Conservation (phyloP, 2,113 vertebrate species). For the Herpetotheres cachinnans region DNA sequence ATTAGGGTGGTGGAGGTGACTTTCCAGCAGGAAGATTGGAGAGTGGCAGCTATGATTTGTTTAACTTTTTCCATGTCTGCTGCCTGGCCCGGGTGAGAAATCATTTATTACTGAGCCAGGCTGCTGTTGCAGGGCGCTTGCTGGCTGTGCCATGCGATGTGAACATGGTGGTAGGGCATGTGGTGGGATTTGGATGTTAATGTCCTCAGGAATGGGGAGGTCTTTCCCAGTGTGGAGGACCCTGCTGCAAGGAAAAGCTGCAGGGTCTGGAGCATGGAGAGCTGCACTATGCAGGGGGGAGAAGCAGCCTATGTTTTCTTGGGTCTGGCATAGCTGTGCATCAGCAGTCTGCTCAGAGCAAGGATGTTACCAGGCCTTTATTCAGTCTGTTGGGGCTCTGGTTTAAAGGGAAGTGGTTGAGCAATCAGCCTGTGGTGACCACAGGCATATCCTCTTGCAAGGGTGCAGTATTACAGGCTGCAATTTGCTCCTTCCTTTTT, state of each 20-base stretch:
- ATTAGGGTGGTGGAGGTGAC: slow-evolving; percentile 65
- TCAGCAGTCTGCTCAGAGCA: neutral
- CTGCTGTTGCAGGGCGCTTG: neutral
- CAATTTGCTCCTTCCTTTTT: neutral
- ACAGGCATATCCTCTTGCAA: neutral
- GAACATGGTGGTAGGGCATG: neutral
- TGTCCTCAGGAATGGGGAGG: neutral
- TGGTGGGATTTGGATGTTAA: neutral
- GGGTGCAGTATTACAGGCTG: no score
- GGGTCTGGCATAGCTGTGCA: no score
- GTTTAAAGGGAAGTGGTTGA: neutral
- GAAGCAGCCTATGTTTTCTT: neutral
- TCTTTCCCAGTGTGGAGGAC: neutral
- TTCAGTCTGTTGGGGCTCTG: neutral
- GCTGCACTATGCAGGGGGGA: rapidly evolving
- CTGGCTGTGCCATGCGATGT: neutral
- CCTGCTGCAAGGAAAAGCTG: neutral
- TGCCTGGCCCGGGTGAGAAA: slow-evolving; percentile 54
- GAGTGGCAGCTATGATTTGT: slow-evolving; percentile 71
- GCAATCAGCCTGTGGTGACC: neutral
- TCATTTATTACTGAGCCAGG: slow-evolving; percentile 47
- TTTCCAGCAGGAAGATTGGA: slow-evolving; percentile 69
- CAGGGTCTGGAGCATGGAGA: neutral
- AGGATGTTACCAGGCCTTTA: neutral
- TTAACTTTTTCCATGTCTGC: slow-evolving; percentile 56